A percentile compares a stretch with the other conserved stretches of the same genome.
Conservation (phyloP, 2,888 invertebrate species). For the Limnephilus rhombicus region DNA sequence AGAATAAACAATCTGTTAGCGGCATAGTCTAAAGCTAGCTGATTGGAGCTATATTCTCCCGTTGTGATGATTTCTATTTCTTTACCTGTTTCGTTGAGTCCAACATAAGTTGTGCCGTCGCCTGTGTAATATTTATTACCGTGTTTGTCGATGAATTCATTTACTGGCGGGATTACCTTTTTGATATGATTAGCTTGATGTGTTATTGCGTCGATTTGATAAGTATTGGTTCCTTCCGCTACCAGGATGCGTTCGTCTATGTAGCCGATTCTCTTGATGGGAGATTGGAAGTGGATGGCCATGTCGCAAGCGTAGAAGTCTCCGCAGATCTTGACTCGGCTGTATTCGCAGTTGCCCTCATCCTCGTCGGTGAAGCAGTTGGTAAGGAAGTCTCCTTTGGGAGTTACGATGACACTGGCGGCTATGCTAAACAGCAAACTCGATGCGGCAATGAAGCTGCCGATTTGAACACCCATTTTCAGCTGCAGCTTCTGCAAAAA, state of each 20-base stretch:
- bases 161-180: slow-evolving; percentile 45
- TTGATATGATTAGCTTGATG: slow-evolving; percentile 5
- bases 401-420: background rate
- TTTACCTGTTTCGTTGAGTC: slow-evolving; percentile 47
- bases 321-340: slow-evolving; percentile 52
- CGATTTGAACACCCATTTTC: background rate
- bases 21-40: slow-evolving; percentile 37
- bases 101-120: slow-evolving; percentile 55
- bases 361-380: slow-evolving; percentile 50
- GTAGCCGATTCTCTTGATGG: slow-evolving; percentile 54
- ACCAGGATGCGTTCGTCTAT: slow-evolving; percentile 50
- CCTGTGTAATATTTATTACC: slow-evolving; percentile 54
- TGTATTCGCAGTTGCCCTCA: slow-evolving; percentile 49
- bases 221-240: slow-evolving; percentile 46
- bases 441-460: background rate
- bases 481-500: background rate
- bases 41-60: slow-evolving; percentile 57
- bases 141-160: slow-evolving; percentile 51
- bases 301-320: slow-evolving; percentile 57
- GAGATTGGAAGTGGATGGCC: slow-evolving; percentile 35
- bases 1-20: slow-evolving; percentile 56
- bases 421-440: slow-evolving; percentile 12
- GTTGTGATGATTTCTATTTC: slow-evolving; percentile 59
- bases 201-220: slow-evolving; percentile 39
- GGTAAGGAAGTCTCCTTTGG: slow-evolving; percentile 33